Conservation (phyloP, 92 coral and sea anemone species). For the Actinernus sp. region DNA sequence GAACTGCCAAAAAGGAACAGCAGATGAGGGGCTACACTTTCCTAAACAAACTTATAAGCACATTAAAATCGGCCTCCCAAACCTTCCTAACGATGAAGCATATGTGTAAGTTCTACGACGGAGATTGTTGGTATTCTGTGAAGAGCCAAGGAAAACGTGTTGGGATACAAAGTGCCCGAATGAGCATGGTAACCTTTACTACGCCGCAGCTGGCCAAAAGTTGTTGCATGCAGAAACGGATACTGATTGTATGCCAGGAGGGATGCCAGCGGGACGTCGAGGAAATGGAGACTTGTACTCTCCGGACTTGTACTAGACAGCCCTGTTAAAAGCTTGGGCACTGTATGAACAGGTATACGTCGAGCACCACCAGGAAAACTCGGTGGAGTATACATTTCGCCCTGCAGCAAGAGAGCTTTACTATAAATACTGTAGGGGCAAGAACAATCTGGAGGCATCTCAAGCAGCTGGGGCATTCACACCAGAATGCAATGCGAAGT, state of each 20-base stretch:
- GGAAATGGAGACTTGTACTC: conserved; percentile 13
- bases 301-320: conserved; percentile 22
- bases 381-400: conserved; percentile 25
- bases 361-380: conserved; percentile 45
- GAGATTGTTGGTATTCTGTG: conserved; percentile 30
- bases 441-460: conserved; percentile 6
- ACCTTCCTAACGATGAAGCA: conserved; percentile 44
- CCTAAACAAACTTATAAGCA: too few species aligned
- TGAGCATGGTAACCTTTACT: conserved; percentile 29
- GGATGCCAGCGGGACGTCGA: background rate
- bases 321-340: conserved; percentile 15
- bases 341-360: conserved; percentile 36
- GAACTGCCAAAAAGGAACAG: too few species aligned
- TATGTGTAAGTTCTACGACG: conserved; percentile 34
- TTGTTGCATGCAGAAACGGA: conserved; percentile 20
- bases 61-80: conserved; percentile 28
- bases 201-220: conserved; percentile 53
- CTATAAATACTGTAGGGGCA: conserved; percentile 41
- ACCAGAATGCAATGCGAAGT: conserved; percentile 55
- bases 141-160: conserved; percentile 62
- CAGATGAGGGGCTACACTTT: too few species aligned
- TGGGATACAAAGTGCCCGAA: conserved; percentile 30
- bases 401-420: conserved; percentile 41
- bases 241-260: background rate
- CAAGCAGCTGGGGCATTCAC: conserved; percentile 11